A percentile compares a stretch with the other conserved stretches of the same genome.
Evolutionary conservation across 2,113 vertebrate species (phyloP).

Genomic region (Caranx melampygus): DNA sequence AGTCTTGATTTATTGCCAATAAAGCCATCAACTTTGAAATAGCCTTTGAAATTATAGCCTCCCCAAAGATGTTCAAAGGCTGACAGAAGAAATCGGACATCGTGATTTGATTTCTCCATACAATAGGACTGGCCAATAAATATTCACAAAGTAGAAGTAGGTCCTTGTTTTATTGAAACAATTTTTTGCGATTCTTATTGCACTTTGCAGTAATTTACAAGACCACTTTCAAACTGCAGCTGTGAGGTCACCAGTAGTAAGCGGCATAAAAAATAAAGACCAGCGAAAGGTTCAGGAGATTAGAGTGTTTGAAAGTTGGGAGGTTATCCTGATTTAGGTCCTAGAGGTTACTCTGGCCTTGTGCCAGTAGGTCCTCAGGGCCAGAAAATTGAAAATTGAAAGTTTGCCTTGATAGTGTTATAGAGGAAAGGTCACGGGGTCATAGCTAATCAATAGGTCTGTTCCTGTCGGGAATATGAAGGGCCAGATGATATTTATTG

Average conservation of each 20-base stretch:
- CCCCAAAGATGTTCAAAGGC: slow-evolving; percentile 30
- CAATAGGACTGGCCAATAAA: background rate
- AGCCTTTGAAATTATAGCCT: slow-evolving; percentile 29
- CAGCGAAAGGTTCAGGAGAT: background rate
- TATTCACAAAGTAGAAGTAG: background rate
- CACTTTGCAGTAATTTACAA: background rate
- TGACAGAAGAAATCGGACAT: slow-evolving; percentile 4
- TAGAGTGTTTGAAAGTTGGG: background rate
- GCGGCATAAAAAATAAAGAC: background rate
- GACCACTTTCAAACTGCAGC: background rate
- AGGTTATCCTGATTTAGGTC: background rate
- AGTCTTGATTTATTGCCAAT: slow-evolving; percentile 56
- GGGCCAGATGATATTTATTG: slow-evolving; percentile 20
- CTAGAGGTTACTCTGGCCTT: background rate
- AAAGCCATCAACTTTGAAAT: slow-evolving; percentile 56
- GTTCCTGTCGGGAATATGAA: slow-evolving; percentile 25
- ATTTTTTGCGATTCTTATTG: background rate
- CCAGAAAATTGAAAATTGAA: slow-evolving; percentile 16
- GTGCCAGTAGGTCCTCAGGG: slow-evolving; percentile 4
- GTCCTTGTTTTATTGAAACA: background rate
- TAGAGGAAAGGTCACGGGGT: slow-evolving; percentile 19
- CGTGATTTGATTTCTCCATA: slow-evolving; percentile 8
- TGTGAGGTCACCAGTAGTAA: background rate
- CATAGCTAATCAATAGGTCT: slow-evolving; percentile 34
- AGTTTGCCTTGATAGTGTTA: slow-evolving; percentile 11